A percentile compares a stretch with the other conserved stretches of the same genome.
These are phyloP conservation scores for Actenoides lindsayi DNA, from an alignment of 2,113 vertebrate genomes.

Conservation along the genomic window DNA sequence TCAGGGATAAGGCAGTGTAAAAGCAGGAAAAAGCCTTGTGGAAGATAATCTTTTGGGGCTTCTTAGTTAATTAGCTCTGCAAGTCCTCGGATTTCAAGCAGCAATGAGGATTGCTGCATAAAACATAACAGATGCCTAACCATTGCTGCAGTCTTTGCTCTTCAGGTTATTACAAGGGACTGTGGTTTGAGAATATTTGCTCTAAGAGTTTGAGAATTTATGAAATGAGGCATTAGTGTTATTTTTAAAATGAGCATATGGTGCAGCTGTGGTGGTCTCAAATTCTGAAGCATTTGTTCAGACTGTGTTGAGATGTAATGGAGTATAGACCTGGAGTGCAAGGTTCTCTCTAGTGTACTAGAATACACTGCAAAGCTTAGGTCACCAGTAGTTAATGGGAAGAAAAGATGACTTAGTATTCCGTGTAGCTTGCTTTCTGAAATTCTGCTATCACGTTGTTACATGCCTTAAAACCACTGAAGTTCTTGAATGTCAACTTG, in stretches of 20 bases:
- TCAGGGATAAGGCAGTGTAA: not conserved
- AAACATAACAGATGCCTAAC: conserved; percentile 2
- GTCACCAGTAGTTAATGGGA: not conserved
- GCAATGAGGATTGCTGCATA: not conserved
- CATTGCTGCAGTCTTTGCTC: not conserved
- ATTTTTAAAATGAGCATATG: conserved; percentile 13
- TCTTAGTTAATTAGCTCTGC: conserved; percentile 35
- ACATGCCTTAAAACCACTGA: not conserved
- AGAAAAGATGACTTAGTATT: conserved; percentile 25
- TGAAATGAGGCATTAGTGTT: not conserved
- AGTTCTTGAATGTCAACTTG: not conserved
- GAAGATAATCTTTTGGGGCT: conserved; percentile 24
- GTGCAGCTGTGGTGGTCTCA: not conserved
- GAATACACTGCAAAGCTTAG: not conserved
- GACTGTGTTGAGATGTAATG: not conserved
- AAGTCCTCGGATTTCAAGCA: not conserved
- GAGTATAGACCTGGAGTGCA: not conserved
- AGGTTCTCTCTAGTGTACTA: not conserved
- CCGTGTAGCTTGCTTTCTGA: not conserved
- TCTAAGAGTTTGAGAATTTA: not conserved
- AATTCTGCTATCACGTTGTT: not conserved
- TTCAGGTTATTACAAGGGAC: conserved; percentile 14
- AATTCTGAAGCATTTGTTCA: not conserved
- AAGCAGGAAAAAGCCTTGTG: not conserved
- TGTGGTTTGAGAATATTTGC: not conserved